Base-by-base conservation (phyloP, 2,797 vertebrate genomes). In the Bradypodion ventrale region DNA sequence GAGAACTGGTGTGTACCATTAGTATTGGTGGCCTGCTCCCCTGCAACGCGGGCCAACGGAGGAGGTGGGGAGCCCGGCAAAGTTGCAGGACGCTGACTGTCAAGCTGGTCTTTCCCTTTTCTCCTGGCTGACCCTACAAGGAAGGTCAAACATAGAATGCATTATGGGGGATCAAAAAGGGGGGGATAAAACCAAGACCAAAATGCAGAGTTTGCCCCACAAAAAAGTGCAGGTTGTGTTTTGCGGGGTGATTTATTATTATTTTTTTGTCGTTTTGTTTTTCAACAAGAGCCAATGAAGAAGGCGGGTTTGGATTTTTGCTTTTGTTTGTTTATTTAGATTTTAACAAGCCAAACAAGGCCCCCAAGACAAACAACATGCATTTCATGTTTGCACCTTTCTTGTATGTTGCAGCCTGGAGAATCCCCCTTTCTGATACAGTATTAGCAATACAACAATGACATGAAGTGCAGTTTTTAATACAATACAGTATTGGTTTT, bases 91-190 rank as follows among this genome's bases (percentile, higher is more conserved):
- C 97, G 97, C 96, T 96, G 95, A 96, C 96, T 96, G 96, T 98
- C 98, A 97, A 96, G 94, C 96, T 96, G 96, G 97, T 98, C 98
- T 97, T 97, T 98, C 97, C 98, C 97, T 99, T 98, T 99, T 97
- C 97, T 97, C 96, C 97, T 96, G 96, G 98, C 98, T 98, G 98
- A 98, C 98, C 98, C 98, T 99, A 99, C 98, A 99, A 99, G 98
- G 98, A 99, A 99, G 98, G 98, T 98, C 98, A 99, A 99, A 99
- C 98, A 99, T 98, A 99, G n/a, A n/a, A 98, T 99, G 98, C 98
- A 99, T 99, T 99, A 99, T 98, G 98, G 98, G 98, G 98, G 98
- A 97, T 98, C 97, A 97, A 97, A 97, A 97, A 95, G 97, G 97
- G 96, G 97, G 97, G 96, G 97, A 97, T 97, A 97, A 77, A 81